Evolutionary conservation across 2,888 invertebrate genomes (phyloP).

Genomic region (Drosophila melanosoma): DNA sequence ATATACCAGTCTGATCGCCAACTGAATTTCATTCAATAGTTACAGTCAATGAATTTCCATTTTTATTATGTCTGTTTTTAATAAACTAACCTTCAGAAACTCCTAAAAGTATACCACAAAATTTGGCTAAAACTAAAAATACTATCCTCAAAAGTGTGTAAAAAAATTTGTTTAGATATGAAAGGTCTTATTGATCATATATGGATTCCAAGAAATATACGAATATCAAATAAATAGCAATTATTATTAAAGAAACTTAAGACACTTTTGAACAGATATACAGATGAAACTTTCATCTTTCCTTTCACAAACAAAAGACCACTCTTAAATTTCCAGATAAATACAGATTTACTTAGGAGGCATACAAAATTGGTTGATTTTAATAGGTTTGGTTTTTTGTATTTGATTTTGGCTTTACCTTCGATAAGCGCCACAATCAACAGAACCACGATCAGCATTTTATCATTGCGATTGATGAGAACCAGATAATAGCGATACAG

Average conservation of each 20-base stretch:
- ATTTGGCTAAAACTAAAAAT: neutral
- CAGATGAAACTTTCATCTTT: neutral
- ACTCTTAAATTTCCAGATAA: neutral
- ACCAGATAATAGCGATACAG: conserved; percentile 60
- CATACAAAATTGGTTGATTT: neutral
- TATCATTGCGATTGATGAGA: conserved; percentile 75
- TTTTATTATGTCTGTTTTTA: no score
- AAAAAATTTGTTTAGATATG: neutral
- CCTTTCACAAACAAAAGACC: neutral
- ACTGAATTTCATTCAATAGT: neutral
- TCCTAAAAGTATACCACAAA: neutral
- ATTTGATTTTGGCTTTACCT: conserved; percentile 72
- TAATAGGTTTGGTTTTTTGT: neutral
- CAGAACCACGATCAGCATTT: conserved; percentile 81
- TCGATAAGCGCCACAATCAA: conserved; percentile 74
- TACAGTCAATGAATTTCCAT: neutral
- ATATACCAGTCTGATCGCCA: neutral
- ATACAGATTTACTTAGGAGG: neutral
- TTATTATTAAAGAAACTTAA: neutral
- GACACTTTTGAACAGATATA: no score
- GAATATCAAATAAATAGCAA: neutral
- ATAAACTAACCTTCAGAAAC: neutral
- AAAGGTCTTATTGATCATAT: neutral
- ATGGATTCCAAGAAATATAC: neutral
- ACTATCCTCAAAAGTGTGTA: neutral